A percentile compares a stretch with the other conserved stretches of the same genome.
These are phyloP conservation scores for Drosophila fungiperda DNA, from an alignment of 2,888 invertebrate species.

Conservation along the genomic window DNA sequence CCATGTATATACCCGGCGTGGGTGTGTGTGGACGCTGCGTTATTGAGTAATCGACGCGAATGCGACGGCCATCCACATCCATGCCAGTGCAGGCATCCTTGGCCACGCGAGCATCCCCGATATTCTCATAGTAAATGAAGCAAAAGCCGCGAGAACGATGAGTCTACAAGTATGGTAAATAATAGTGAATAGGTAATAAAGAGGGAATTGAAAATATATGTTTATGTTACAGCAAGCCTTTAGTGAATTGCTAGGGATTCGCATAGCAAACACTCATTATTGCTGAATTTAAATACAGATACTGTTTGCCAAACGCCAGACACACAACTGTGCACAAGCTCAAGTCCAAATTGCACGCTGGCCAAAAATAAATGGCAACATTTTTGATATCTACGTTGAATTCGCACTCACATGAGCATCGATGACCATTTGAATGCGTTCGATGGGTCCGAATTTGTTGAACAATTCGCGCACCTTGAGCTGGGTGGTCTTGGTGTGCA, in stretches of 20 bases:
- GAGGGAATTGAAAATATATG: not conserved
- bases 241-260: conserved; percentile 62
- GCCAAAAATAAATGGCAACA: conserved; percentile 20
- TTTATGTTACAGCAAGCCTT: conserved; percentile 83
- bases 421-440: conserved; percentile 96
- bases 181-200: not conserved
- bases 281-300: conserved; percentile 44
- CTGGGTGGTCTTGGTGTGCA: conserved; percentile 96
- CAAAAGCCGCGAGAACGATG: conserved; percentile 98
- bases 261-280: conserved; percentile 60
- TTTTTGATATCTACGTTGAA: not conserved
- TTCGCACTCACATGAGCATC: conserved; percentile 90
- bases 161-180: conserved; percentile 87
- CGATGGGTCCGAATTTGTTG: conserved; percentile 95
- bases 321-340: conserved; percentile 10
- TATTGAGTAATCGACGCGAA: conserved; percentile 97
- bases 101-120: conserved; percentile 95
- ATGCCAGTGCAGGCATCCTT: conserved; percentile 97
- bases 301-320: conserved; percentile 55
- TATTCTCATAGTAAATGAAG: conserved; percentile 96
- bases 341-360: conserved; percentile 8
- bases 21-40: conserved; percentile 98
- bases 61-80: conserved; percentile 96
- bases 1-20: conserved; percentile 98
- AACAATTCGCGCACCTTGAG: conserved; percentile 96